Evolutionary conservation across 2,113 vertebrate species (phyloP).

Genomic region (Rissa tridactyla): DNA sequence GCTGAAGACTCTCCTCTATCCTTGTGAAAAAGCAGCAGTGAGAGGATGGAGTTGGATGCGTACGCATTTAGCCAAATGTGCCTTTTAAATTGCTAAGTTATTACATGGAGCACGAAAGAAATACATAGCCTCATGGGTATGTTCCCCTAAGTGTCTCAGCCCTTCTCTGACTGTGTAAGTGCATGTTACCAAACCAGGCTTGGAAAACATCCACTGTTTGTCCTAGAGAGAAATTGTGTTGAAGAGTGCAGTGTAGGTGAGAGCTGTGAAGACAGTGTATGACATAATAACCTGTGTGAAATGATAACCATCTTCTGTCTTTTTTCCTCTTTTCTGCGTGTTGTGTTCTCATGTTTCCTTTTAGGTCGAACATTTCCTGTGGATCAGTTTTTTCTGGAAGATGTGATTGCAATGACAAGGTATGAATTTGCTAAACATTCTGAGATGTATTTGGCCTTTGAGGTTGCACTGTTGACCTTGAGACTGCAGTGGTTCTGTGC

Average conservation of each 20-base stretch:
- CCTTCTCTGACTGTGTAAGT: neutral
- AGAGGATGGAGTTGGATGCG: neutral
- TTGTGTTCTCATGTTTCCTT: neutral
- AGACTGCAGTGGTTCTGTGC: neutral
- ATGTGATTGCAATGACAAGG: constrained; percentile 88
- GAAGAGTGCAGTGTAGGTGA: neutral
- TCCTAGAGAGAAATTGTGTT: neutral
- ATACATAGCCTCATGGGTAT: neutral
- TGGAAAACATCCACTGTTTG: neutral
- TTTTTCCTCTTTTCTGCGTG: neutral
- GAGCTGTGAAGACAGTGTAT: neutral
- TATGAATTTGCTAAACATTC: constrained; percentile 37
- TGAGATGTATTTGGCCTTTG: neutral
- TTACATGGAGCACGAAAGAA: neutral
- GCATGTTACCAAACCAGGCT: neutral
- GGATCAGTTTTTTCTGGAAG: constrained; percentile 95
- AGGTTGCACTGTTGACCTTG: neutral
- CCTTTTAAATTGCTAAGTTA: neutral
- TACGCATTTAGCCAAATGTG: neutral
- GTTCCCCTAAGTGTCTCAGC: neutral
- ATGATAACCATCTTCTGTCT: neutral
- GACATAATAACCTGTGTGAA: neutral
- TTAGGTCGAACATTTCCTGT: constrained; percentile 92
- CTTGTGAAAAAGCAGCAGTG: neutral
- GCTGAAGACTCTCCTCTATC: neutral